phyloP scores from a whole-genome alignment of 2,113 vertebrate genomes.

The Morone saxatilis region DNA sequence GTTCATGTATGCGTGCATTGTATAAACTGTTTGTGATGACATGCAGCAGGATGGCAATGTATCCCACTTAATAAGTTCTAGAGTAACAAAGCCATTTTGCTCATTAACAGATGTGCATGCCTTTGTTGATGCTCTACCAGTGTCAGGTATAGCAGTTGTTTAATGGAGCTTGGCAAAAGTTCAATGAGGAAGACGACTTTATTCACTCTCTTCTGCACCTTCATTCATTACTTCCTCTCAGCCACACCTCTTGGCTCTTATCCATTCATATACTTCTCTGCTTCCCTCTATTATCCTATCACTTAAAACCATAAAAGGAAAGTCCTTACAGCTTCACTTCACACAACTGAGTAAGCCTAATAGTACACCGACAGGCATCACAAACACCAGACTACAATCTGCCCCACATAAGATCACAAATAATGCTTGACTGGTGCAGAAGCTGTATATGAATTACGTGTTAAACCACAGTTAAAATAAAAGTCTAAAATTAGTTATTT shows the following conservation, averaged over 20 bases:
- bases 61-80: conserved; percentile 6
- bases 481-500: neutral
- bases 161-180: conserved; percentile 47
- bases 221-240: conserved; percentile 44
- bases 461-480: neutral
- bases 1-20: neutral
- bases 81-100: conserved; percentile 9
- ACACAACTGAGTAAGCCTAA: neutral
- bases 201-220: conserved; percentile 33
- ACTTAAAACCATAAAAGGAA: conserved; percentile 28
- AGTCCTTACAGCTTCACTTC: conserved; percentile 14
- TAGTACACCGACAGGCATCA: conserved; percentile 9
- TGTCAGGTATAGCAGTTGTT: conserved; percentile 36
- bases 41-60: neutral
- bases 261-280: conserved; percentile 20
- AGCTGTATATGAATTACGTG: neutral
- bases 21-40: neutral
- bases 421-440: neutral
- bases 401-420: conserved; percentile 1
- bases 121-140: conserved; percentile 25
- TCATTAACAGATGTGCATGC: conserved; percentile 26
- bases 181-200: conserved; percentile 28
- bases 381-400: conserved; percentile 4
- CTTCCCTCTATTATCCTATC: conserved; percentile 22
- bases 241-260: conserved; percentile 46